A percentile compares a stretch with the other conserved stretches of the same genome.
phyloP scores from a whole-genome alignment of 2,113 vertebrate species.

The Rhea americana region DNA sequence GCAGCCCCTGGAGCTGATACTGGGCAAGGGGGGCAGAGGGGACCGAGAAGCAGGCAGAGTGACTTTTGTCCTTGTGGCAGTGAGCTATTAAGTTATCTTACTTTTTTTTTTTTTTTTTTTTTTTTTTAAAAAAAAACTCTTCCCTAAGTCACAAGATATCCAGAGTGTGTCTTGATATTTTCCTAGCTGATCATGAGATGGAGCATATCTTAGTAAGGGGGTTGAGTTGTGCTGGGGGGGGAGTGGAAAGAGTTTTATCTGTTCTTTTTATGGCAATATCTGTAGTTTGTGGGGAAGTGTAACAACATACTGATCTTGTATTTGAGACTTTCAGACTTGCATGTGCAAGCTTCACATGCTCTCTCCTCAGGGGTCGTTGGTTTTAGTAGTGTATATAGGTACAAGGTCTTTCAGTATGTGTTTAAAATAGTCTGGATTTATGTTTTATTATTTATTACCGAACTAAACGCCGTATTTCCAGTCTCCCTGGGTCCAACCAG shows the following conservation, averaged over 20 bases:
- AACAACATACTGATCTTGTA: not conserved
- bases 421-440: not conserved
- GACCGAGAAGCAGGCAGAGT: not conserved
- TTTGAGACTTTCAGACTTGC: not conserved
- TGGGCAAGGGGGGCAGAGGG: not conserved
- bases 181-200: not conserved
- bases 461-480: not conserved
- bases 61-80: not conserved
- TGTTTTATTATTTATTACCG: not conserved
- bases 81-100: not conserved
- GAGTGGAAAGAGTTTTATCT: not conserved
- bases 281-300: not conserved
- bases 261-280: not conserved
- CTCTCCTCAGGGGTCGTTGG: accelerated
- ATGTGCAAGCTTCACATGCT: accelerated
- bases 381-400: not conserved
- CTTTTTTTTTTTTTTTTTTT: not conserved
- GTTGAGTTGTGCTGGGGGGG: not conserved
- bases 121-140: not conserved
- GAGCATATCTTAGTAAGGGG: not conserved
- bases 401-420: not conserved
- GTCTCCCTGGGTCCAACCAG: not conserved
- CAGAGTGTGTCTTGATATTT: not conserved
- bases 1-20: not conserved
- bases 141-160: not conserved